Evolutionary conservation across 1,140 invertebrate genomes (phyloP), one percentile per base, ranked within the genome.

Genomic region (Sitobion miscanthi): DNA sequence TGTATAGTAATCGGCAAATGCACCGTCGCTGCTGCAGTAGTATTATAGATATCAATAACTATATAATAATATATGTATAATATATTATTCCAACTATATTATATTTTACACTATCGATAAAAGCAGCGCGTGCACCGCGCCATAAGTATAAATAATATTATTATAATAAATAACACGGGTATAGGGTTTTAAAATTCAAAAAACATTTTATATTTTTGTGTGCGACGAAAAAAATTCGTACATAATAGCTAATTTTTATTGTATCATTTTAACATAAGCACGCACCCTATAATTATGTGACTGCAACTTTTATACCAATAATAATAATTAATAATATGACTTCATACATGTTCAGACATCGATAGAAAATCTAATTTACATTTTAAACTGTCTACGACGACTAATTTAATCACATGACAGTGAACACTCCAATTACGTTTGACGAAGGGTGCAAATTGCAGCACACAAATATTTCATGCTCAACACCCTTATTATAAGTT

Each of bases 1-100:
- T 77, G 30, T n/a, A n/a, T 77, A n/a, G n/a, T 77, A 77, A 77
- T 77, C 62, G n/a, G n/a, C 62, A 77, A 77, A 77, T 77, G 62
- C 62, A 77, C 62, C 5, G 62, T 69, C 30, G 4, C 25, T 62
- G 25, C 52, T 54, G 52, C 52, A 21, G 52, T 77, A n/a, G 14
- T n/a, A n/a, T 54, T 54, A 52, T n/a, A n/a, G n/a, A 77, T 30
- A 77, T 77, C 62, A 77, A 77, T 77, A 77, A 77, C 62, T 17
- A 77, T 17, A 69, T n/a, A n/a, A 69, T n/a, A n/a, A 62, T n/a
- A 69, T 9, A 17, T 35, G 14, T 54, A 23, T 54, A 54, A 54
- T 54, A 77, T n/a, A n/a, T 17, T 77, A 17, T n/a, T 77, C 14
- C 14, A n/a, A 69, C 62, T n/a, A n/a, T 77, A 69, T 30, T 30